Percentiles rank a stretch among this genome's conserved stretches.
phyloP scores from a whole-genome alignment of 1,140 invertebrate species.

The Drosophila bipectinata region DNA sequence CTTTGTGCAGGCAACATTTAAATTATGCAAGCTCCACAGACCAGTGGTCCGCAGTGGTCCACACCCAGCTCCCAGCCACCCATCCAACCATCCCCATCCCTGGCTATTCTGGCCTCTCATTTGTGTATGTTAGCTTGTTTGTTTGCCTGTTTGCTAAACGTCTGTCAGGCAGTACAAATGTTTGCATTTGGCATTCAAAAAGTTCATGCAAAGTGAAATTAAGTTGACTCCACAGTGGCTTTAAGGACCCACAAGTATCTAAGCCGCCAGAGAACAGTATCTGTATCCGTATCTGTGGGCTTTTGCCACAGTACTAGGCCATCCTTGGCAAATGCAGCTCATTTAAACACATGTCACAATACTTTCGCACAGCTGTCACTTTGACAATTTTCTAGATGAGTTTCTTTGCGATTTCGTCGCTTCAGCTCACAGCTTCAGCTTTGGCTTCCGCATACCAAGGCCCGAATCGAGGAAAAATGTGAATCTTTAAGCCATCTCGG shows the following conservation, averaged over 20 bases:
- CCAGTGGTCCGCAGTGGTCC: slow-evolving; percentile 21
- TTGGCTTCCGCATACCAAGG: slow-evolving; percentile 10
- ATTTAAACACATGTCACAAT: slow-evolving; percentile 83
- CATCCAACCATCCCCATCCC: background rate
- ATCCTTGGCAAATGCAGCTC: slow-evolving; percentile 63
- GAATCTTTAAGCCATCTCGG: slow-evolving; percentile 59
- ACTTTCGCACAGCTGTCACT: slow-evolving; percentile 80
- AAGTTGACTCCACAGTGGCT: slow-evolving; percentile 61
- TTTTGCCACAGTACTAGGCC: slow-evolving; percentile 1
- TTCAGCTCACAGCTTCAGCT: background rate
- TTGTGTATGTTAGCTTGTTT: slow-evolving; percentile 17
- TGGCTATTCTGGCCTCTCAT: background rate
- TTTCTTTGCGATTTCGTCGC: slow-evolving; percentile 59
- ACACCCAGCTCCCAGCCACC: background rate
- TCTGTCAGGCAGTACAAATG: slow-evolving; percentile 53
- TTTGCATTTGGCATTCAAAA: slow-evolving; percentile 68
- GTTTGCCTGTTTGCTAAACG: slow-evolving; percentile 62
- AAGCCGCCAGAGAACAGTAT: background rate
- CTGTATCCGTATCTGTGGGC: slow-evolving; percentile 7
- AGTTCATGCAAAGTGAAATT: slow-evolving; percentile 66
- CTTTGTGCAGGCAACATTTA: slow-evolving; percentile 67
- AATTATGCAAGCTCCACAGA: slow-evolving; percentile 68
- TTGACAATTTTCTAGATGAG: slow-evolving; percentile 82
- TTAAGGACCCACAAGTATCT: slow-evolving; percentile 47
- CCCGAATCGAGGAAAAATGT: slow-evolving; percentile 27